Evolutionary conservation across 2,113 vertebrate genomes (phyloP).

Genomic region (Murina feae): DNA sequence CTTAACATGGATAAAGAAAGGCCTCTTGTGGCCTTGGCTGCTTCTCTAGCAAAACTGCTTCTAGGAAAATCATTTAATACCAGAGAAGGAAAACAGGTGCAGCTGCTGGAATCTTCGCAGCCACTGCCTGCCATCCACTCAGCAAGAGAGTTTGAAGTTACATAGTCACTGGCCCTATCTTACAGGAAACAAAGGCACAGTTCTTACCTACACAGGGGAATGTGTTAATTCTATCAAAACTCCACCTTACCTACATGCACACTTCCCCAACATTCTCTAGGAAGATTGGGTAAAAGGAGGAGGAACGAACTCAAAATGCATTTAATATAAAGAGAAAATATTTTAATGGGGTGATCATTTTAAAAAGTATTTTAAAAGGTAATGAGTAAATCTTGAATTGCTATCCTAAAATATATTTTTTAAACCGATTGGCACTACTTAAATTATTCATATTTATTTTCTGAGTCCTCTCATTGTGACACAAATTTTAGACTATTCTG

Average conservation of each 20-base stretch:
- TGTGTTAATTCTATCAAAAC: neutral
- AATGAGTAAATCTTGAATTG: neutral
- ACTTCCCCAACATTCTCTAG: neutral
- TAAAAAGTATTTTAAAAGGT: neutral
- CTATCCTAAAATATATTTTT: neutral
- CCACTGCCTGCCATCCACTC: neutral
- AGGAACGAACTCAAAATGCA: neutral
- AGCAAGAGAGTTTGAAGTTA: neutral
- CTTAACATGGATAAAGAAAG: neutral
- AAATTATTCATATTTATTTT: slow-evolving; percentile 23
- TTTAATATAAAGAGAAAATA: neutral
- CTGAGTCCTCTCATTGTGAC: neutral
- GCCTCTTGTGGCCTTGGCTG: neutral
- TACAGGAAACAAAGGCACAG: neutral
- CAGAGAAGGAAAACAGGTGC: slow-evolving; percentile 11
- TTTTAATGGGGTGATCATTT: neutral
- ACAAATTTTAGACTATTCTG: neutral
- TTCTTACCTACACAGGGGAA: neutral
- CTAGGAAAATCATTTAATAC: neutral
- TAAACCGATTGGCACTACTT: neutral
- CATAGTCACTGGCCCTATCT: neutral
- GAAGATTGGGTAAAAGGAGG: neutral
- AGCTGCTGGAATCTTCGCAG: neutral
- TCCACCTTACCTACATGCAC: neutral
- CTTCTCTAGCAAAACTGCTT: neutral